These are phyloP conservation scores for Xylocampa areola DNA, from an alignment of 2,888 invertebrate genomes.

Conservation along the genomic window DNA sequence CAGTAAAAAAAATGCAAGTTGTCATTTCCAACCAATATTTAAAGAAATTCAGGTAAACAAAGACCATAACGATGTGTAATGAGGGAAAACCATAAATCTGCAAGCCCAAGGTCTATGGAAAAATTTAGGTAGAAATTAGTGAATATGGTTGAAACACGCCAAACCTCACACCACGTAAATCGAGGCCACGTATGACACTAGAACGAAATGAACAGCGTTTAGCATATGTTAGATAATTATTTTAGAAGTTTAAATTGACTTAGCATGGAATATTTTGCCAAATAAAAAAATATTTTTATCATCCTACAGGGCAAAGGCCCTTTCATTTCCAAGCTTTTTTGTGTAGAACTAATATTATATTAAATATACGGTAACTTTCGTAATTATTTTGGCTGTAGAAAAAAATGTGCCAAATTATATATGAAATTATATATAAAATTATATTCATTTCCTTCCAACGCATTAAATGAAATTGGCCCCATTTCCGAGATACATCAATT, in stretches of 20 bases:
- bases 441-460: background rate
- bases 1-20: too few species aligned
- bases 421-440: background rate
- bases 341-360: too few species aligned
- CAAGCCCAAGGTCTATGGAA: constrained; percentile 47
- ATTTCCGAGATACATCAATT: constrained; percentile 18
- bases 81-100: constrained; percentile 53
- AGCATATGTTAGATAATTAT: constrained; percentile 26
- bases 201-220: constrained; percentile 31
- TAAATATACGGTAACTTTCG: background rate
- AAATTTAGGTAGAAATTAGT: constrained; percentile 51
- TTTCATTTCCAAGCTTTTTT: too few species aligned
- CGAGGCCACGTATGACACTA: constrained; percentile 47
- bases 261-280: background rate
- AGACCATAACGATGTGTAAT: constrained; percentile 26
- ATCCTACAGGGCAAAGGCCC: too few species aligned
- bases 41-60: constrained; percentile 31
- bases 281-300: background rate
- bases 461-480: constrained; percentile 19
- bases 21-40: too few species aligned
- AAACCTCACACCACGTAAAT: constrained; percentile 50
- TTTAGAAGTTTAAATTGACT: constrained; percentile 4
- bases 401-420: background rate
- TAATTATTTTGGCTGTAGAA: background rate
- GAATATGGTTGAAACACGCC: constrained; percentile 46